Evolutionary conservation across 2,113 vertebrate species (phyloP).

Genomic region (Scopus umbretta): DNA sequence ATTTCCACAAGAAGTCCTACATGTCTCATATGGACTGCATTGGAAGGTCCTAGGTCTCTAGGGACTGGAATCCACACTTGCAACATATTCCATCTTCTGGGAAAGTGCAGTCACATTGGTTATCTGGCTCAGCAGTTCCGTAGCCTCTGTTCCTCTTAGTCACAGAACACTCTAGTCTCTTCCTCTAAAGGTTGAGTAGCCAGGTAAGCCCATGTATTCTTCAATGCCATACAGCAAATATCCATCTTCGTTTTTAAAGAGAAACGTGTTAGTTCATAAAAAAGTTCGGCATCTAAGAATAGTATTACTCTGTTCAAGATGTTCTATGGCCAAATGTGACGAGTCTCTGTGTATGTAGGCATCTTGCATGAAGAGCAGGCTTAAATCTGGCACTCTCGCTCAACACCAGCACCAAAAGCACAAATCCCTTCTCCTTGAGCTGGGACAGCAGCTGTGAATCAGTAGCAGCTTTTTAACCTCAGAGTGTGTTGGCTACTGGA

Average conservation of each 20-base stretch:
- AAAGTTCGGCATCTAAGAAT: neutral
- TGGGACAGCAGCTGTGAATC: neutral
- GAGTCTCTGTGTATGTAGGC: neutral
- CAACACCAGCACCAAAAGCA: conserved; percentile 51
- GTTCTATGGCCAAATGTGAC: neutral
- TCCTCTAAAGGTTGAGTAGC: neutral
- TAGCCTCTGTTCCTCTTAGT: neutral
- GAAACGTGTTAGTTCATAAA: neutral
- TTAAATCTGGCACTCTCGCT: neutral
- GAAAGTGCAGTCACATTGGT: neutral
- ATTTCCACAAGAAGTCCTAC: conserved; percentile 8
- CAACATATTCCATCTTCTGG: neutral
- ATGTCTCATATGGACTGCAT: neutral
- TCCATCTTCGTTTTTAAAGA: neutral
- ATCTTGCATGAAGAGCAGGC: neutral
- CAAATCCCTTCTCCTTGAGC: neutral
- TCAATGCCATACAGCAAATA: neutral
- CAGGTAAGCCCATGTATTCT: neutral
- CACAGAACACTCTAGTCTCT: neutral
- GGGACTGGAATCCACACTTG: neutral
- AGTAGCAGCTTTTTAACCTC: conserved; percentile 5
- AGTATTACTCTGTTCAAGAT: neutral
- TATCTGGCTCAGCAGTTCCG: neutral
- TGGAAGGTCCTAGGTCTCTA: neutral
- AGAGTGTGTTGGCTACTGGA: neutral